phyloP scores from a whole-genome alignment of 2,113 vertebrate genomes.

The Trematocara variabile region DNA sequence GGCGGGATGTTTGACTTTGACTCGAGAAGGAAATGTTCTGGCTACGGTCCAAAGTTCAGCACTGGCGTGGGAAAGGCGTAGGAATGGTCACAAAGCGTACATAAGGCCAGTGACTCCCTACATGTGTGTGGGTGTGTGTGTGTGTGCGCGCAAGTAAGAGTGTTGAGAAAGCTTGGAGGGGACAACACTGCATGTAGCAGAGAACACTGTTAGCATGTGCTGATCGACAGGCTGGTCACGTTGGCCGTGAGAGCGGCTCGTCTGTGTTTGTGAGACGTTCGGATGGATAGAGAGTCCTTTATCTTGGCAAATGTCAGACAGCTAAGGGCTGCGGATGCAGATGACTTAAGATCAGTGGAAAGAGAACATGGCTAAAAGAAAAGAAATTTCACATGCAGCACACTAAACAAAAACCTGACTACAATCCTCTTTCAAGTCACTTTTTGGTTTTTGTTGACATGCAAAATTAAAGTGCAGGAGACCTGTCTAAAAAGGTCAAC shows the following conservation, averaged over 20 bases:
- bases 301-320: constrained; percentile 16
- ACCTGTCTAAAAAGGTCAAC: not conserved
- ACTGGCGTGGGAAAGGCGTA: constrained; percentile 69
- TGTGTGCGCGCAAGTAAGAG: not conserved
- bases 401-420: not conserved
- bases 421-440: not conserved
- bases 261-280: not conserved
- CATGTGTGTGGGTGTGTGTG: not conserved
- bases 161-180: not conserved
- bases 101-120: constrained; percentile 28
- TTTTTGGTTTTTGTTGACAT: not conserved
- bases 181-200: constrained; percentile 1
- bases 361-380: not conserved
- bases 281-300: constrained; percentile 32
- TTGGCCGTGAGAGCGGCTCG: constrained; percentile 35
- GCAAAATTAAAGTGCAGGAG: not conserved
- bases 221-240: constrained; percentile 54
- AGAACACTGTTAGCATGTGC: constrained; percentile 24
- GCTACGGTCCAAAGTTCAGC: constrained; percentile 43
- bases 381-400: rapidly evolving
- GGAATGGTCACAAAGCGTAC: constrained; percentile 43
- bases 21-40: constrained; percentile 38
- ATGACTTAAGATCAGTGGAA: not conserved
- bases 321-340: not conserved
- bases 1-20: constrained; percentile 27